phyloP scores from a whole-genome alignment of 2,888 invertebrate genomes.

The Exocentrus adspersus region DNA sequence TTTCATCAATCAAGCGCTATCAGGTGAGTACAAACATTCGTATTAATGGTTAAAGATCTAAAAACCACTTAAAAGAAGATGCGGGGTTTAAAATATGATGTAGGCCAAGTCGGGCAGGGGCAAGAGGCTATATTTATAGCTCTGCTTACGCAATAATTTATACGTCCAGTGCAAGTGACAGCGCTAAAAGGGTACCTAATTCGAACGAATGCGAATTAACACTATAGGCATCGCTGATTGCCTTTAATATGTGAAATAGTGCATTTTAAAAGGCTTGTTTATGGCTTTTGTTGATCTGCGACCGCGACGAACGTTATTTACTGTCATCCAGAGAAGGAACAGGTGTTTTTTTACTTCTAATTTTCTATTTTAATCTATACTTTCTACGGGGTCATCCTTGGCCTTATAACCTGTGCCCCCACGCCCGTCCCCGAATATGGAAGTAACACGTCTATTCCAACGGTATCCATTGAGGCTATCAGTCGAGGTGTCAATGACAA shows the following conservation, averaged over 20 bases:
- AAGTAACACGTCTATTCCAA: not conserved
- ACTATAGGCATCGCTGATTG: constrained; percentile 10
- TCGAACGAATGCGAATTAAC: constrained; percentile 17
- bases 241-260: constrained; percentile 13
- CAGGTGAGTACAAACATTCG: not conserved
- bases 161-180: constrained; percentile 1
- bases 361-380: too few relatives aligned
- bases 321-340: too few relatives aligned
- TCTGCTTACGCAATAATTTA: constrained; percentile 10
- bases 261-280: constrained; percentile 11
- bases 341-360: too few relatives aligned
- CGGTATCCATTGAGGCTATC: not conserved
- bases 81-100: not conserved
- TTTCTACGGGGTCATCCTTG: too few relatives aligned
- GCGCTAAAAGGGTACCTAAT: constrained; percentile 8
- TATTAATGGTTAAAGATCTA: too few relatives aligned
- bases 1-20: too few relatives aligned
- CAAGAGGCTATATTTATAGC: not conserved
- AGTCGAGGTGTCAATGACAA: not conserved
- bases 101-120: not conserved
- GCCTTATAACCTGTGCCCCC: not conserved
- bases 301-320: too few relatives aligned
- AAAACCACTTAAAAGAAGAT: not conserved
- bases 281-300: constrained; percentile 10
- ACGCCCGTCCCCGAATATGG: not conserved